Evolutionary conservation across 1,140 invertebrate species (phyloP), one percentile per base, ranked within the genome.

Genomic region (Scaptomyza hsui): DNA sequence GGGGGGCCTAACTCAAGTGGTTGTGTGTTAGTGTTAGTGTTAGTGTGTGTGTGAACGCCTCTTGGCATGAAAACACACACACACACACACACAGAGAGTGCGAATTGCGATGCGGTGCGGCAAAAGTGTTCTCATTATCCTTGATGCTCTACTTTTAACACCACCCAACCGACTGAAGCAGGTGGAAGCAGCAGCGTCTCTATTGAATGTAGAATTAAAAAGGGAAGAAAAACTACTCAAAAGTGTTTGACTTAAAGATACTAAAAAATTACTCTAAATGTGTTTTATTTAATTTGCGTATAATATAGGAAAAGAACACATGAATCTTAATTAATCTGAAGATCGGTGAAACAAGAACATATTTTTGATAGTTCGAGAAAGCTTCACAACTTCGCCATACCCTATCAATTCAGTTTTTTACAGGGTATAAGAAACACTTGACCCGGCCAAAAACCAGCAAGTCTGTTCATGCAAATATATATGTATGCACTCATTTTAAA

Each of bases 101-200:
- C 73, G 26, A 29, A 29, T 9, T 29, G 26, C 26, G 26, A 29
- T 29, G 26, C 26, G 26, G 26, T 65, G 80, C 64, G 64, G 64
- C 44, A 81, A 65, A 65, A 85, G 80, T 86, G 81, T 68, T 85
- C 80, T 85, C 80, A 85, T 85, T 85, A 85, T 85, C 77, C 81
- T 77, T 73, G 69, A 65, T 85, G 80, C 77, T 85, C 80, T 86
- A 85, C 77, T 85, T 85, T 85, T 77, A 67, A 86, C 82, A 77
- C 82, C 64, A 77, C 82, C 64, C 44, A 55, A 63, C 39, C 65
- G 47, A 47, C 37, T n/a, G n/a, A n/a, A n/a, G 68, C 53, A 63
- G 44, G 42, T 12, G 6, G 16, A 24, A 41, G 7, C 16, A n/a
- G 26, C 37, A 70, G 52, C 56, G 44, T 45, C 29, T 59, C 45